Conservation (phyloP, 2,888 invertebrate genomes). For the Tipula confusa region DNA sequence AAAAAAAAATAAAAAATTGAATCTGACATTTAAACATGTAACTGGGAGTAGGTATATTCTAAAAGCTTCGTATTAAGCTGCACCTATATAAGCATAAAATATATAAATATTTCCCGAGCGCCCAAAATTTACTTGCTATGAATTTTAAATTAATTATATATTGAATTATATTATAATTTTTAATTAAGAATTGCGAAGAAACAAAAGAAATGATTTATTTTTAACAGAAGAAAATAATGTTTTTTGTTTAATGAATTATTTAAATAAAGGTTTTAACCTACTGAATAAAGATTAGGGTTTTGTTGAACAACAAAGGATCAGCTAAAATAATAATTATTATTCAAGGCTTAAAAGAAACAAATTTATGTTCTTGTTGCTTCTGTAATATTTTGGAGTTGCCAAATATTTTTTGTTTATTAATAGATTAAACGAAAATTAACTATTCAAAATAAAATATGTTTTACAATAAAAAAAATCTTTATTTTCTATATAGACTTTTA, state of each 20-base stretch:
- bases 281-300: conserved; percentile 12
- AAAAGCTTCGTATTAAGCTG: neutral
- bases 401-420: neutral
- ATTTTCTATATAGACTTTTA: no score
- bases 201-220: neutral
- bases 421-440: neutral
- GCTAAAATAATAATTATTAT: neutral
- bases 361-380: neutral
- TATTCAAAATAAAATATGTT: no score
- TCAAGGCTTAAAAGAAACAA: neutral
- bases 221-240: neutral
- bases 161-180: neutral
- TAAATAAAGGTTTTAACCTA: conserved; percentile 20
- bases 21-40: neutral
- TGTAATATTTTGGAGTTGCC: neutral
- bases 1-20: neutral
- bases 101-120: neutral
- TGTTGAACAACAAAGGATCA: neutral
- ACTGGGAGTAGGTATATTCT: neutral
- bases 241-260: conserved; percentile 10
- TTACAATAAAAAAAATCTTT: no score
- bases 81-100: neutral
- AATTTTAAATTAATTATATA: neutral
- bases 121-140: neutral
- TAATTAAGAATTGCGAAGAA: neutral